A percentile compares a stretch with the other conserved stretches of the same genome.
phyloP scores from a whole-genome alignment of 2,888 invertebrate genomes.

The Eulithis testata region DNA sequence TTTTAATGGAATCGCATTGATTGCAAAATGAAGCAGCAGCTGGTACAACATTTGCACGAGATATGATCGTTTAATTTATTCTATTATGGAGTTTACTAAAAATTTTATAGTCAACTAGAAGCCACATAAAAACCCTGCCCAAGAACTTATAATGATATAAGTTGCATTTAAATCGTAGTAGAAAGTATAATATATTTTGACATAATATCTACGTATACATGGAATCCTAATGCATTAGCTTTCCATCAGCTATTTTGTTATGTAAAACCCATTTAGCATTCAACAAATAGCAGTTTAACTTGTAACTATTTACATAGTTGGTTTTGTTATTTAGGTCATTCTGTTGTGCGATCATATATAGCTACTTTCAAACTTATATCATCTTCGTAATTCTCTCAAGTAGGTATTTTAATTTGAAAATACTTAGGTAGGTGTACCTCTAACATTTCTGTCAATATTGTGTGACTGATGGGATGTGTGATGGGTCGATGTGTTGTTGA shows the following conservation, averaged over 20 bases:
- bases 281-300: constrained; percentile 7
- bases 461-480: too few relatives aligned
- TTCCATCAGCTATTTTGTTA: constrained; percentile 6
- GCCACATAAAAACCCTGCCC: too few relatives aligned
- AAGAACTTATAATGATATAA: too few relatives aligned
- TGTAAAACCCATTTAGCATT: constrained; percentile 17
- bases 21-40: not conserved
- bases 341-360: constrained; percentile 20
- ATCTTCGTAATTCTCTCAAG: constrained; percentile 22
- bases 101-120: not conserved
- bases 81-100: too few relatives aligned
- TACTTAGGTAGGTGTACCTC: constrained; percentile 10
- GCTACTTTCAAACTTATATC: constrained; percentile 5
- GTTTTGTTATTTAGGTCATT: constrained; percentile 16
- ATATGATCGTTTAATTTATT: not conserved
- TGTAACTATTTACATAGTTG: constrained; percentile 11
- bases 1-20: not conserved
- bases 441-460: constrained; percentile 4
- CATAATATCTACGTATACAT: not conserved
- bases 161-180: too few relatives aligned
- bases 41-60: not conserved
- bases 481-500: too few relatives aligned
- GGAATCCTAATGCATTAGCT: constrained; percentile 1
- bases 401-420: constrained; percentile 5
- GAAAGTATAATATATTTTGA: not conserved